Evolutionary conservation across 2,797 vertebrate species (phyloP).

Genomic region (Ptychadena robeensis): DNA sequence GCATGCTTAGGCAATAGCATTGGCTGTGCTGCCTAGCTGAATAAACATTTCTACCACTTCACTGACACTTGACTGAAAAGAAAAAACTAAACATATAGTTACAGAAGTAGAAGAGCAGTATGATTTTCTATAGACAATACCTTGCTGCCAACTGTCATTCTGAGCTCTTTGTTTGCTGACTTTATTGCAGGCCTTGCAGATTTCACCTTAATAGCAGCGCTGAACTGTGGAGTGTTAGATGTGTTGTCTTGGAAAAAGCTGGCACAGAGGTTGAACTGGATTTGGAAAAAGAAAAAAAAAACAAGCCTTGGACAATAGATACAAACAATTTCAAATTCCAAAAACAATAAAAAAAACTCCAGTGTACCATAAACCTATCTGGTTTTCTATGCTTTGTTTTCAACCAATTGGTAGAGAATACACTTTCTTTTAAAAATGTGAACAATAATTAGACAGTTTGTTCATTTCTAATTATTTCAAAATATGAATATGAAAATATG

Average conservation of each 20-base stretch:
- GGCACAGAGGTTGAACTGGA: conserved; percentile 87
- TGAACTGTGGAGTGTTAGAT: conserved; percentile 66
- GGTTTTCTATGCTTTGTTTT: not conserved
- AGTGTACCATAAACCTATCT: not conserved
- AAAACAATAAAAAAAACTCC: not conserved
- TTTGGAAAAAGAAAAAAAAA: conserved; percentile 63
- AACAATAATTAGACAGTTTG: too few relatives aligned
- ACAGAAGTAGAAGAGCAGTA: not conserved
- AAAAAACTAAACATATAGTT: too few relatives aligned
- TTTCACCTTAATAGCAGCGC: conserved; percentile 81
- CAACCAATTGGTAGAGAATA: not conserved
- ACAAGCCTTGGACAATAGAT: not conserved
- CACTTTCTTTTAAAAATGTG: too few relatives aligned
- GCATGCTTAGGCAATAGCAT: too few relatives aligned
- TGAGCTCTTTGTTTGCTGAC: conserved; percentile 87
- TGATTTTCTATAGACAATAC: conserved; percentile 69
- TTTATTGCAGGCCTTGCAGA: conserved; percentile 86
- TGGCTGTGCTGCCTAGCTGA: too few relatives aligned
- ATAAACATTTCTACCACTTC: too few relatives aligned
- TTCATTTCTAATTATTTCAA: too few relatives aligned
- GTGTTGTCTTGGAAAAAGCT: conserved; percentile 87
- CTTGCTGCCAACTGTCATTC: conserved; percentile 92
- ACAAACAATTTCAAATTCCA: not conserved
- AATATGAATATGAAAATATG: too few relatives aligned
- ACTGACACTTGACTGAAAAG: too few relatives aligned